phyloP scores from a whole-genome alignment of 2,113 vertebrate genomes.

The Pogona vitticeps region DNA sequence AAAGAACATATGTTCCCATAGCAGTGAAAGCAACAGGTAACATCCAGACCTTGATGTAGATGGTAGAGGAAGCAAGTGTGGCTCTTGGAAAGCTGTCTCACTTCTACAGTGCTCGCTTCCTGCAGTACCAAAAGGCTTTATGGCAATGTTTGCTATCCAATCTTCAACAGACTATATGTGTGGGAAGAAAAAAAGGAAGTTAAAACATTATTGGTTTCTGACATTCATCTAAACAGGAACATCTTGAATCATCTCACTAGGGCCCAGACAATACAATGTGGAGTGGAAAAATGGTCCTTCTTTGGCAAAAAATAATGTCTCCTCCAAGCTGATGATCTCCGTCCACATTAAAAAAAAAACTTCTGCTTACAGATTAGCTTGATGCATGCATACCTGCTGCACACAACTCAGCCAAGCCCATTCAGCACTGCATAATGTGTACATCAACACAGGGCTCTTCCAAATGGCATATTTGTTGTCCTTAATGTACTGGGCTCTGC shows the following conservation, averaged over 20 bases:
- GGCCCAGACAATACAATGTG: not conserved
- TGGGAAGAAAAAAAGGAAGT: conserved; percentile 34
- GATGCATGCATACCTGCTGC: not conserved
- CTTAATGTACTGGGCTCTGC: too few relatives aligned
- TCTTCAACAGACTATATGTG: conserved; percentile 77
- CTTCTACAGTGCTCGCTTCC: conserved; percentile 65
- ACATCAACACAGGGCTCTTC: too few relatives aligned
- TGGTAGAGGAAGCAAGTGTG: conserved; percentile 69
- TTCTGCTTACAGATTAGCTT: not conserved
- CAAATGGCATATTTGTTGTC: too few relatives aligned
- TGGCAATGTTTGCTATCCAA: conserved; percentile 78
- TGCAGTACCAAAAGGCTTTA: conserved; percentile 55
- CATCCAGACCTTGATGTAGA: conserved; percentile 77
- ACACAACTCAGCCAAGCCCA: too few relatives aligned
- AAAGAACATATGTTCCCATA: conserved; percentile 7
- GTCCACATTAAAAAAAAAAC: not conserved
- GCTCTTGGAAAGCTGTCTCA: conserved; percentile 51
- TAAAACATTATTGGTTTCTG: conserved; percentile 5
- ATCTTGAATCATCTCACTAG: not conserved
- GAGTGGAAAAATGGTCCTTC: not conserved
- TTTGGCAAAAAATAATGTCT: not conserved
- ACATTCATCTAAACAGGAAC: not conserved
- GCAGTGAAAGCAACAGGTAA: conserved; percentile 4
- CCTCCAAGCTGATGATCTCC: not conserved
- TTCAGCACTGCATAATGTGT: not conserved